These are phyloP conservation scores for Macrotus californicus DNA, from an alignment of 2,113 vertebrate genomes.

Conservation along the genomic window DNA sequence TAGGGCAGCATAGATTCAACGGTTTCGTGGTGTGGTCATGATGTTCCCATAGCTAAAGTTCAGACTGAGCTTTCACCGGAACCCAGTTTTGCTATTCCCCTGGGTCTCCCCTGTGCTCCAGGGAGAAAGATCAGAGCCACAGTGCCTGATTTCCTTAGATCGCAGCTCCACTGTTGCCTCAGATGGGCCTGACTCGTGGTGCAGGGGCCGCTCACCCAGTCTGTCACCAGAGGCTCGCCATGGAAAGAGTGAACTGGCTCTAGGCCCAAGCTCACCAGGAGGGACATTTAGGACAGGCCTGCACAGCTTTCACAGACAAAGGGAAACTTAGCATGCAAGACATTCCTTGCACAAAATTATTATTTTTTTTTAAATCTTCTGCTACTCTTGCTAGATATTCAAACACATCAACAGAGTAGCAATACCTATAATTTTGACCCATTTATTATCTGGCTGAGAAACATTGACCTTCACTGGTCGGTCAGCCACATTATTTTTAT, in stretches of 20 bases:
- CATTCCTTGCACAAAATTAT: background rate
- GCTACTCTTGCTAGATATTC: background rate
- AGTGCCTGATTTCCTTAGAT: background rate
- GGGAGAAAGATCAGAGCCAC: fast-evolving
- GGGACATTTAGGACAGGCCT: background rate
- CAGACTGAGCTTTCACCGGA: background rate
- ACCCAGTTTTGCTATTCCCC: background rate
- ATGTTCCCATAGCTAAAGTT: background rate
- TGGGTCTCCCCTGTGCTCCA: background rate
- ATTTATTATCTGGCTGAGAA: background rate
- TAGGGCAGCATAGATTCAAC: background rate
- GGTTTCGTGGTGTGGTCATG: background rate
- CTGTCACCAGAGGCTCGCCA: background rate
- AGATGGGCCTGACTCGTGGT: background rate
- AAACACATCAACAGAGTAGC: background rate
- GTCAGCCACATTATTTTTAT: background rate
- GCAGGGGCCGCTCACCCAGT: background rate
- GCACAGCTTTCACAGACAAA: background rate
- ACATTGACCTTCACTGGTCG: background rate
- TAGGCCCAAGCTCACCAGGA: background rate
- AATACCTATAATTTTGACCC: background rate
- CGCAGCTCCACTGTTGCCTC: background rate
- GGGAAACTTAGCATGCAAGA: background rate
- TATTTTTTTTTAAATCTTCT: background rate
- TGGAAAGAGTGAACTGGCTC: background rate